A percentile compares a stretch with the other conserved stretches of the same genome.
Evolutionary conservation across 92 coral and sea anemone genomes (phyloP).

Genomic region (Palythoa heliodiscus): DNA sequence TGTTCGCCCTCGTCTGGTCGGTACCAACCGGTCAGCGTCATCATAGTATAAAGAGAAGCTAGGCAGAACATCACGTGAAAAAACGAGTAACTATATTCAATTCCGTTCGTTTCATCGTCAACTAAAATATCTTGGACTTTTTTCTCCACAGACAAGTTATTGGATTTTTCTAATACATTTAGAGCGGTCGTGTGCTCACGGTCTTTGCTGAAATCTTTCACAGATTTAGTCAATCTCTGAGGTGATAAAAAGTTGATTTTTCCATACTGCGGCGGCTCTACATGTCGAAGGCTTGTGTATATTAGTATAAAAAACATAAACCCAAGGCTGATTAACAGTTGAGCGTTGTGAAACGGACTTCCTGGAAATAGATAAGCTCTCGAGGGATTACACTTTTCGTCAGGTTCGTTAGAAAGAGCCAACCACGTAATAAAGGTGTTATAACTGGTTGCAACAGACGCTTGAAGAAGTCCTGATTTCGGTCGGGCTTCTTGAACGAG

Average conservation of each 20-base stretch:
- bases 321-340: conserved; percentile 73
- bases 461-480: conserved; percentile 93
- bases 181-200: conserved; percentile 3
- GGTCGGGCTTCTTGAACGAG: conserved; percentile 93
- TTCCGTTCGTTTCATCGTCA: conserved; percentile 85
- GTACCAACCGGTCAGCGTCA: conserved; percentile 97
- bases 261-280: conserved; percentile 92
- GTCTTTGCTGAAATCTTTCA: not conserved
- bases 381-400: conserved; percentile 83
- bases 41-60: conserved; percentile 88
- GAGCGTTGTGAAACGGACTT: conserved; percentile 76
- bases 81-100: conserved; percentile 93
- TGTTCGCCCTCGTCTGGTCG: conserved; percentile 96
- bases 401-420: conserved; percentile 95
- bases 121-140: conserved; percentile 45
- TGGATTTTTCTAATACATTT: not conserved
- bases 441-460: conserved; percentile 89
- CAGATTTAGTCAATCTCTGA: not conserved
- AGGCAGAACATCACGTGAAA: conserved; percentile 85
- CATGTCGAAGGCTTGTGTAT: conserved; percentile 73
- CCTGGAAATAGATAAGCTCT: conserved; percentile 82
- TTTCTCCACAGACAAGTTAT: not conserved
- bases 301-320: conserved; percentile 87
- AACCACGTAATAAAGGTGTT: conserved; percentile 94
- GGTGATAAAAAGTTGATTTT: conserved; percentile 52